Evolutionary conservation across 1,140 invertebrate genomes (phyloP).

Genomic region (Harpegnathos saltator): DNA sequence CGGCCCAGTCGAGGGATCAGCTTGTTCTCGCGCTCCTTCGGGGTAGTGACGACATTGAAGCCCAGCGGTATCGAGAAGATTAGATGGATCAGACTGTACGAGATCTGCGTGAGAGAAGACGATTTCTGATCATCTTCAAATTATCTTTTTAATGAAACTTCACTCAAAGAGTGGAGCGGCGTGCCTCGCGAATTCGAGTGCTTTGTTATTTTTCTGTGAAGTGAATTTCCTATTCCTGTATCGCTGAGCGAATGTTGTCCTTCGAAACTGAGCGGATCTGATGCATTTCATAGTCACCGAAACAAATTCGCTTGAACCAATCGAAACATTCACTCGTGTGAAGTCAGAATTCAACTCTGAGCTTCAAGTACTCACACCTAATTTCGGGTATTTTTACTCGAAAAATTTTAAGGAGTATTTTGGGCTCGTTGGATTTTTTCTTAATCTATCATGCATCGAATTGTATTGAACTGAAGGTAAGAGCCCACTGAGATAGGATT

Average conservation of each 20-base stretch:
- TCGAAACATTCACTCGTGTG: neutral
- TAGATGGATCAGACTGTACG: constrained; percentile 82
- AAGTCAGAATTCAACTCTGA: neutral
- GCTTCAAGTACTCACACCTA: no score
- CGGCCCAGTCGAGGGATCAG: constrained; percentile 78
- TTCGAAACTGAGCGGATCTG: no score
- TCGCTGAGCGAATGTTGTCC: neutral
- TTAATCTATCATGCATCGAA: no score
- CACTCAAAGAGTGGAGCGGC: neutral
- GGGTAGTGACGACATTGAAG: constrained; percentile 76
- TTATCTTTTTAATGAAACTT: no score
- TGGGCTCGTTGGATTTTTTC: no score
- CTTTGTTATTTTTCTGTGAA: neutral
- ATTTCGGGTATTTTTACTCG: no score
- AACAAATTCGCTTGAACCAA: no score
- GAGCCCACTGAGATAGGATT: no score
- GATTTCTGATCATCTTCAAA: neutral
- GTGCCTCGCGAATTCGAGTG: neutral
- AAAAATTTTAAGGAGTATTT: no score
- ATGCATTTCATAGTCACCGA: no score
- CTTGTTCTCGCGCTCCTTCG: constrained; percentile 83
- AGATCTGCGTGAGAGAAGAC: constrained; percentile 73
- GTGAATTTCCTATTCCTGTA: neutral
- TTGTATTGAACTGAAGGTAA: no score
- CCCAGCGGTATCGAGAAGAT: constrained; percentile 84